A percentile compares a stretch with the other conserved stretches of the same genome.
Evolutionary conservation across 2,113 vertebrate genomes (phyloP).

Genomic region (Chaetops frenatus): DNA sequence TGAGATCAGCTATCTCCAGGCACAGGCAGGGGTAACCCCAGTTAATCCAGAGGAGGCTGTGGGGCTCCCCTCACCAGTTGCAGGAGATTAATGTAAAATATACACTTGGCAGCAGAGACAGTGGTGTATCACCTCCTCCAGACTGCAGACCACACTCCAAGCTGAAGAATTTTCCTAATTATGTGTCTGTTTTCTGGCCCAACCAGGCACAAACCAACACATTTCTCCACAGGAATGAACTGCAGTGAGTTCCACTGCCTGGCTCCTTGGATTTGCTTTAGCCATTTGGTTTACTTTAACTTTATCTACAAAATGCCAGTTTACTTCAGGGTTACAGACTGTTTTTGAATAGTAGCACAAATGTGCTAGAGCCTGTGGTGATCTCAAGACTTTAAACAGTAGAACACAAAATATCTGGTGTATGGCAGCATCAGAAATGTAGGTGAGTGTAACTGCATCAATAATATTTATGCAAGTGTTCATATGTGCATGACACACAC

Average conservation of each 20-base stretch:
- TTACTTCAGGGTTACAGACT: background rate
- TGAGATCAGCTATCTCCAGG: background rate
- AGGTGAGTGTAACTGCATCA: too few relatives aligned
- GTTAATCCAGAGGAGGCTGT: background rate
- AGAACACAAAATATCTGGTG: background rate
- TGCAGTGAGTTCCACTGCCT: background rate
- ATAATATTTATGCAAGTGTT: background rate
- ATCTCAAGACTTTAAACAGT: background rate
- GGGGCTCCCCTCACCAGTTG: background rate
- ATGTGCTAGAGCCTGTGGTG: background rate
- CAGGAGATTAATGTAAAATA: background rate
- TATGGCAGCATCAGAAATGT: background rate
- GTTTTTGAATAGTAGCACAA: background rate
- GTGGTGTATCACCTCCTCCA: background rate
- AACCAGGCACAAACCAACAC: background rate
- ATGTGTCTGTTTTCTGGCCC: background rate
- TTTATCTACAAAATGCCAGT: background rate
- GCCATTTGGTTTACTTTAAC: background rate
- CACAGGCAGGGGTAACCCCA: background rate
- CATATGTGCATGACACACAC: accelerated
- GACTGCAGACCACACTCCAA: background rate
- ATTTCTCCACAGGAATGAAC: background rate
- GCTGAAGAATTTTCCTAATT: background rate
- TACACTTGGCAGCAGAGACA: background rate
- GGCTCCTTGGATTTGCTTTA: background rate